Evolutionary conservation across 37 sponge, comb jelly and placozoan genomes (phyloP), one percentile per base, ranked within the genome.

Genomic region (Theonella swinhoei): DNA sequence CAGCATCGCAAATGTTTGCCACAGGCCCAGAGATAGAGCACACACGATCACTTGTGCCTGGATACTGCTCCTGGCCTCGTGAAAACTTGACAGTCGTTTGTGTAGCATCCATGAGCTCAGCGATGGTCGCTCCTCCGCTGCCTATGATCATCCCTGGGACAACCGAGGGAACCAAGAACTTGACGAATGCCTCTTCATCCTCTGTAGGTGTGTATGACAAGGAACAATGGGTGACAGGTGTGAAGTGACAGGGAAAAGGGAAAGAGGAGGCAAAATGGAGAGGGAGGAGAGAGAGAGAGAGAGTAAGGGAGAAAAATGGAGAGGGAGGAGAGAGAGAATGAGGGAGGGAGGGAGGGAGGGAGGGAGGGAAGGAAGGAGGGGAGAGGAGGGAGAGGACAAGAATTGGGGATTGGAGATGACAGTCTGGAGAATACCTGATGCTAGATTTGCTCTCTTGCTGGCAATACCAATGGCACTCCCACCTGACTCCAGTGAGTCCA

Each of bases 121-220:
- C 87, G 62, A 97, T 94, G 60, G 77, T 92, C 23, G 82, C 42
- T 8, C 98, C 98, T 64, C 72, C 95, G 72, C 91, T 95, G 24
- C 98, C 98, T 22, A 97, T 97, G 64, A 97, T 93, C 73, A 92
- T 85, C 1, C 98, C 98, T 31, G 94, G 92, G 14, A 87, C 88
- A 42, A 84, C 85, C 66, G 87, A 85, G 30, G 98, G 98, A 7
- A 94, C 74, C n/a, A 97, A 85, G 64, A 95, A 92, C 76, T 97
- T 97, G 80, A 93, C 42, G 72, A 86, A 93, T 30, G 90, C 59
- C 64, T 79, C 87, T 20, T 72, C 87, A 24, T 42, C 72, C 25
- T 0, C 34, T 33, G 72, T 71, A 35, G 30, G 33, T 30, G 33
- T 34, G 68, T 67, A 67, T 67, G 68, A 32, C 33, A 14, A 32